These are phyloP conservation scores for Heterodera carotae DNA, from an alignment of 1,140 invertebrate genomes.

Conservation along the genomic window DNA sequence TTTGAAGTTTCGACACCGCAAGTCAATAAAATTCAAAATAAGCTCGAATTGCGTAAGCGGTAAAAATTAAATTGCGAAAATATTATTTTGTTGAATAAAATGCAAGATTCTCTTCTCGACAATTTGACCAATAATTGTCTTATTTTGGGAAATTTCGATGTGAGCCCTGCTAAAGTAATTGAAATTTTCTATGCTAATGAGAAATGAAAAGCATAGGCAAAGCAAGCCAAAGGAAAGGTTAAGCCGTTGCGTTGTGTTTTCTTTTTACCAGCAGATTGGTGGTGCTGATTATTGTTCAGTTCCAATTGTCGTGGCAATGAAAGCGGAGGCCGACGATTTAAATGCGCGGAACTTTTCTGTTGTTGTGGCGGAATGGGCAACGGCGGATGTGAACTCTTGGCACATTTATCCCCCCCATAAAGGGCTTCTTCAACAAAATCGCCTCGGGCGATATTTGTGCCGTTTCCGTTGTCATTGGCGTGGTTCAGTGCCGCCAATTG, in stretches of 20 bases:
- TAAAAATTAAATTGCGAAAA: too few species aligned
- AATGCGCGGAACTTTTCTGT: constrained; percentile 1
- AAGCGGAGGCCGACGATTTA: constrained; percentile 6
- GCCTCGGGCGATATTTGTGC: background rate
- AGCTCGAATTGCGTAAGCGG: too few species aligned
- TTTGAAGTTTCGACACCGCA: too few species aligned
- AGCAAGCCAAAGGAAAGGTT: constrained; percentile 21
- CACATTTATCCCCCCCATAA: background rate
- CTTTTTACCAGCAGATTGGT: background rate
- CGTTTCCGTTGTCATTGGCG: constrained; percentile 5
- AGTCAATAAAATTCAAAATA: too few species aligned
- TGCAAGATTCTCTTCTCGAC: too few species aligned
- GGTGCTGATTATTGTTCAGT: constrained; percentile 6
- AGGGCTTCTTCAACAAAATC: background rate
- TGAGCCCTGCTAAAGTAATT: too few species aligned
- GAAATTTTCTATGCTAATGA: too few species aligned
- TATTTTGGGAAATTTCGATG: too few species aligned
- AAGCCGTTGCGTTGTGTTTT: constrained; percentile 7
- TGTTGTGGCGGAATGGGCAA: constrained; percentile 2
- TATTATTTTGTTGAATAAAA: too few species aligned
- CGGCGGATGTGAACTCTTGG: constrained; percentile 7
- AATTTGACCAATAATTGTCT: too few species aligned
- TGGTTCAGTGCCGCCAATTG: constrained; percentile 9
- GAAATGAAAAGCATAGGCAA: background rate
- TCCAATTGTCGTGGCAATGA: constrained; percentile 25